Conservation (phyloP, 2,113 vertebrate genomes). For the Ifrita kowaldi region DNA sequence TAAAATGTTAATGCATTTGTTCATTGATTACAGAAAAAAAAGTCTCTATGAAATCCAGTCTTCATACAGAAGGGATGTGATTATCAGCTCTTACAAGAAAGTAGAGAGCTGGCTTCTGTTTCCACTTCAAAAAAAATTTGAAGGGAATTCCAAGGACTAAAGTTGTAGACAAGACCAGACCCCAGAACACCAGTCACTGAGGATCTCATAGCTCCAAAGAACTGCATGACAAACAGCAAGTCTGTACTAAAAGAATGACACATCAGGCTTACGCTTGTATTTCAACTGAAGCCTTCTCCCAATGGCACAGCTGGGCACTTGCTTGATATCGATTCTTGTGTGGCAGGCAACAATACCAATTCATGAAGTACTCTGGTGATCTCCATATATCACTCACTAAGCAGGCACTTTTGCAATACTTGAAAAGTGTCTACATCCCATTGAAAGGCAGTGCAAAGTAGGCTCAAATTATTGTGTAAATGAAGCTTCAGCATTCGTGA, state of each 20-base stretch:
- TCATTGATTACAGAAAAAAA: not conserved
- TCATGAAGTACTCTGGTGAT: not conserved
- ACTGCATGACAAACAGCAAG: not conserved
- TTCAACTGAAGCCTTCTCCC: not conserved
- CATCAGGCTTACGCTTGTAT: not conserved
- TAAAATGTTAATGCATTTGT: not conserved
- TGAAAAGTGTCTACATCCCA: not conserved
- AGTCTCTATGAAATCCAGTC: not conserved
- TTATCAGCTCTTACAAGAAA: not conserved
- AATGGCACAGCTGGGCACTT: not conserved
- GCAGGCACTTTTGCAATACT: not conserved
- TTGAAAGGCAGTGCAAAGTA: not conserved
- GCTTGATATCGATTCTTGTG: not conserved
- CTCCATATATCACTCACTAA: not conserved
- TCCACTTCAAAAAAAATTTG: slow-evolving; percentile 16
- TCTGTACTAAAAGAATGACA: not conserved
- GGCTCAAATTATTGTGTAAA: not conserved
- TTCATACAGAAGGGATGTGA: not conserved
- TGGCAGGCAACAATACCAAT: not conserved
- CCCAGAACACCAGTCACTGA: not conserved
- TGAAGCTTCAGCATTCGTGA: not conserved
- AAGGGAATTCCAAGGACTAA: slow-evolving; percentile 12
- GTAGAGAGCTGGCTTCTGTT: not conserved
- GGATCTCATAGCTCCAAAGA: not conserved
- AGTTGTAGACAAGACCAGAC: not conserved